Conservation (phyloP, 1,140 invertebrate species). For the Cyclina sinensis region DNA sequence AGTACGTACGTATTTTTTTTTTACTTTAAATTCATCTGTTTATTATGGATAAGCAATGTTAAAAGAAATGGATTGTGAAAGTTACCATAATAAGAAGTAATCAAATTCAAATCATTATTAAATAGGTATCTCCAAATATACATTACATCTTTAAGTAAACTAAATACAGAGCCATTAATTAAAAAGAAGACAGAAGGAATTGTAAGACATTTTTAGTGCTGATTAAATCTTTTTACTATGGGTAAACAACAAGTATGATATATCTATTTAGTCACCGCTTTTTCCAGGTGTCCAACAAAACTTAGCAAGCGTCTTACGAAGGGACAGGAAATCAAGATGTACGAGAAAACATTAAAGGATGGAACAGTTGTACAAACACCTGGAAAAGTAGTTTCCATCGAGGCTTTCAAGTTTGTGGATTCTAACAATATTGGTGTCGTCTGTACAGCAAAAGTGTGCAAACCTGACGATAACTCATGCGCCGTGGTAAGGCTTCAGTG, state of each 20-base stretch:
- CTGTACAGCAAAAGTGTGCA: slow-evolving; percentile 14
- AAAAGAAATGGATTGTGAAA: too few relatives aligned
- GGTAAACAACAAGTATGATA: too few relatives aligned
- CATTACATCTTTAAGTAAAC: too few relatives aligned
- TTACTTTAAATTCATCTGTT: not conserved
- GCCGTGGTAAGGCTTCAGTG: not conserved
- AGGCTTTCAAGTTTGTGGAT: slow-evolving; percentile 15
- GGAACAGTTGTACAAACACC: not conserved
- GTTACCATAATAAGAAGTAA: too few relatives aligned
- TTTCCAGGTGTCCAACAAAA: slow-evolving; percentile 22
- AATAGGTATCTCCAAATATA: too few relatives aligned
- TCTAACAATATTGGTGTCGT: slow-evolving; percentile 5
- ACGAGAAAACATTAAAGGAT: not conserved
- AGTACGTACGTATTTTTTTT: not conserved
- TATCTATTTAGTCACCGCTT: too few relatives aligned
- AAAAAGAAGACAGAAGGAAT: not conserved
- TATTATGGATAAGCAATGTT: too few relatives aligned
- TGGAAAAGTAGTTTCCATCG: not conserved
- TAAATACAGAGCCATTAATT: not conserved
- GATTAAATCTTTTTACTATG: not conserved
- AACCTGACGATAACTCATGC: not conserved
- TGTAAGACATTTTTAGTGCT: not conserved
- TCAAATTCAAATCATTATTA: too few relatives aligned
- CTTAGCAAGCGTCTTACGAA: not conserved
- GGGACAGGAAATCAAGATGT: not conserved